Evolutionary conservation across 2,888 invertebrate genomes (phyloP).

Genomic region (Drosophila mimetica): DNA sequence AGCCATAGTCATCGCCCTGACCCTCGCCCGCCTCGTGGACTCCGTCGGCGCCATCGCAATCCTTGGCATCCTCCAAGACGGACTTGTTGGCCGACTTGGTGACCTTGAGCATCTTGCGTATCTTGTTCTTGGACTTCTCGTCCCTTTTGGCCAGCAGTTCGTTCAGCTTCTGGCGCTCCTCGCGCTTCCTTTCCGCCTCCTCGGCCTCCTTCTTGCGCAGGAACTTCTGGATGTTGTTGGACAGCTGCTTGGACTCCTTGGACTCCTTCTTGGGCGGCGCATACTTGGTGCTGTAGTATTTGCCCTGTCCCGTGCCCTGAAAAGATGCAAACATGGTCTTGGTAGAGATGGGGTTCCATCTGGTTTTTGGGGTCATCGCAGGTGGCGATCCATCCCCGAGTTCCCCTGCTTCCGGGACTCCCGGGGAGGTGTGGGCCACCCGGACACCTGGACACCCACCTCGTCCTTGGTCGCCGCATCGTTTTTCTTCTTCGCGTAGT

Average conservation of each 20-base stretch:
- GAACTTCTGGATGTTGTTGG: conserved; percentile 93
- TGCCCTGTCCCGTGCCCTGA: conserved; percentile 78
- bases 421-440: too few species aligned
- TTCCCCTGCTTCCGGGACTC: too few species aligned
- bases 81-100: conserved; percentile 96
- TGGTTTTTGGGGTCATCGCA: conserved; percentile 4
- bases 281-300: conserved; percentile 91
- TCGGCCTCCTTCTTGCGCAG: conserved; percentile 92
- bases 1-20: conserved; percentile 96
- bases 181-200: conserved; percentile 87
- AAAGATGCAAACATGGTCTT: background rate
- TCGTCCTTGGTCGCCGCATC: conserved; percentile 80
- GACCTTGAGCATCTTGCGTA: conserved; percentile 92
- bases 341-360: background rate
- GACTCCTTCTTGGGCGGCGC: conserved; percentile 92
- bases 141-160: conserved; percentile 88
- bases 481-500: conserved; percentile 87
- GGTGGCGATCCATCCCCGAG: background rate
- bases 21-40: conserved; percentile 89
- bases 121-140: conserved; percentile 90
- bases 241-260: conserved; percentile 87
- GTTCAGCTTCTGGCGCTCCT: conserved; percentile 88
- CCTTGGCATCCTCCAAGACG: conserved; percentile 92
- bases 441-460: conserved; percentile 61
- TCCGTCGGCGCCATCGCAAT: conserved; percentile 87